Evolutionary conservation across 2,113 vertebrate species (phyloP), one percentile per base, ranked within the genome.

Genomic region (Pygoscelis adeliae): DNA sequence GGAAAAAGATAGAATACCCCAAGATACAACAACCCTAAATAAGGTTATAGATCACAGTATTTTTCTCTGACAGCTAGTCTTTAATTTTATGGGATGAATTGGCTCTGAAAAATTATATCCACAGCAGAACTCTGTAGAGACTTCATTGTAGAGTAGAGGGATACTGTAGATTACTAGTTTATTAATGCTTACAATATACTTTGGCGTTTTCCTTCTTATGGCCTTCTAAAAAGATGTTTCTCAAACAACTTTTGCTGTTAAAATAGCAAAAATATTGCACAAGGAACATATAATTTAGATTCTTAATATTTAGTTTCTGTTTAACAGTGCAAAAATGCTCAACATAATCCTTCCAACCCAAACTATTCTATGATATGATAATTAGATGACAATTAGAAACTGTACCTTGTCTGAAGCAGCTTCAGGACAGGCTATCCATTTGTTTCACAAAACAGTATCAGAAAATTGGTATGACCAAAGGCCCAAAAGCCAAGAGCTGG

Each of bases 131-230:
- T 76, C 53, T 71, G 66, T 25, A 22, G 46, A 56, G 26, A 58
- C 15, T 36, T 53, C n/a, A 66, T 17, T 46, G 58, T 9, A 87
- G 69, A 94, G 67, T 89, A 91, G 10, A 77, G 38, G 34, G 56
- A 92, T 78, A n/a, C 25, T 40, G 40, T 73, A 95, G 79, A 94
- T 95, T 90, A 97, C 86, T 62, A 91, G 76, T 50, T 70, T 55
- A 91, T 90, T 95, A 72, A 92, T 70, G n/a, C 58, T 66, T 70
- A 52, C 50, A 82, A 82, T 49, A 93, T 78, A 91, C 83, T 94
- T 89, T 49, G 59, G n/a, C 10, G 21, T 25, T 63, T 96, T 89
- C 77, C 71, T 89, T 91, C 23, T 74, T 91, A 90, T 72, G 65
- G 34, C 72, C 63, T 96, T 91, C 79, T 84, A 87, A 90, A 32